These are phyloP conservation scores for Helogale parvula DNA, from an alignment of 2,113 vertebrate species.

Conservation along the genomic window DNA sequence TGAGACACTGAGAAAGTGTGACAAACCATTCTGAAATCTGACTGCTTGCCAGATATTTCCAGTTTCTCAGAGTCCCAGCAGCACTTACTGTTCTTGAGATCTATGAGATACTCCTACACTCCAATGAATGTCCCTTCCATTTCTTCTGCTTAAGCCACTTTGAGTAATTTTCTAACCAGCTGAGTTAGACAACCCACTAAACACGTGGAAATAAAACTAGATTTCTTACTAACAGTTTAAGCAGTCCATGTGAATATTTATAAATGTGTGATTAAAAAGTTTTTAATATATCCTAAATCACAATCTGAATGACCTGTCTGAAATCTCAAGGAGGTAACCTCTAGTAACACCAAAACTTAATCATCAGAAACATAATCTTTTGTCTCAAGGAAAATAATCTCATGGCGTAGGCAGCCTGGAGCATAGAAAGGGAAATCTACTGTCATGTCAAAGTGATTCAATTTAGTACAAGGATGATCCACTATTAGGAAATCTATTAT, in stretches of 20 bases:
- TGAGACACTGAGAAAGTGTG: neutral
- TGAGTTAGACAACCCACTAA: neutral
- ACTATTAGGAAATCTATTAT: neutral
- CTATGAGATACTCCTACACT: neutral
- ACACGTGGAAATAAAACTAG: neutral
- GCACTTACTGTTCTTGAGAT: conserved; percentile 1
- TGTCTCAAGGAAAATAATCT: conserved; percentile 2
- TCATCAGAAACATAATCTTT: neutral
- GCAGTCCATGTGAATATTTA: neutral
- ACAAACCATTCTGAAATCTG: conserved; percentile 19
- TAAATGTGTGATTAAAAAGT: neutral
- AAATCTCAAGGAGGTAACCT: neutral
- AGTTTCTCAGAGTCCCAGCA: neutral
- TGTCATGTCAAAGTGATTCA: neutral
- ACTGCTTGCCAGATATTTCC: neutral
- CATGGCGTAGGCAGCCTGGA: neutral
- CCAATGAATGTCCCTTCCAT: neutral
- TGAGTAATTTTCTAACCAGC: conserved; percentile 2
- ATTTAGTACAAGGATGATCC: neutral
- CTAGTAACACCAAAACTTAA: conserved; percentile 10
- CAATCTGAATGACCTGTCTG: neutral
- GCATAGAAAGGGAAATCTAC: neutral
- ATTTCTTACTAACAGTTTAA: neutral
- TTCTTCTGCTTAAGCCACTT: neutral
- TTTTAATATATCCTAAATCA: conserved; percentile 19